Evolutionary conservation across 2,113 vertebrate genomes (phyloP).

Genomic region (Ceuthmochares aereus): DNA sequence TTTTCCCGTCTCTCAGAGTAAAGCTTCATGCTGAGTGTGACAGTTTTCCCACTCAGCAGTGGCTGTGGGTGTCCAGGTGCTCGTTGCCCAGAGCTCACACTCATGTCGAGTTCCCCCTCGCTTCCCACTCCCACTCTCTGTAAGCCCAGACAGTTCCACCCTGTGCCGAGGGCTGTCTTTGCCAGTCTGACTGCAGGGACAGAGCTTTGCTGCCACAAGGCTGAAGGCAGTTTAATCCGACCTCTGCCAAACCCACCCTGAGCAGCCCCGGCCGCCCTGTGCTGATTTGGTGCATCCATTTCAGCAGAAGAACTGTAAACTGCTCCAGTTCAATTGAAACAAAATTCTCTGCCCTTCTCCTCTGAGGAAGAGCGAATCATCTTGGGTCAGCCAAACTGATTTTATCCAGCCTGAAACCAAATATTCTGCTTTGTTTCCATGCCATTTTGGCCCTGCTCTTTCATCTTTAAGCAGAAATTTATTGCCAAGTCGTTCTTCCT

Average conservation of each 20-base stretch:
- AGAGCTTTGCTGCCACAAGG: background rate
- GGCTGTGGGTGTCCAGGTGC: conserved; percentile 31
- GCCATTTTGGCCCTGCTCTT: background rate
- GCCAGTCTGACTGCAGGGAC: accelerated
- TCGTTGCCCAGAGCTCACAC: background rate
- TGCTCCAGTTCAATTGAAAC: background rate
- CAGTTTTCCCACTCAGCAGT: background rate
- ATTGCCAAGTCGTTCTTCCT: background rate
- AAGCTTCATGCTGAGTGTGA: background rate
- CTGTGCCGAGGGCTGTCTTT: background rate
- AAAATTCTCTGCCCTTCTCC: background rate
- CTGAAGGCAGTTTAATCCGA: background rate
- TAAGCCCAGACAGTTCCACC: background rate
- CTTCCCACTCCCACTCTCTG: background rate
- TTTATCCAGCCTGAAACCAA: background rate
- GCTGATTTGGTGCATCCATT: background rate
- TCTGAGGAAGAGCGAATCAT: background rate
- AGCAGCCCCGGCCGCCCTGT: background rate
- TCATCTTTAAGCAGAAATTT: background rate
- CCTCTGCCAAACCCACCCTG: background rate
- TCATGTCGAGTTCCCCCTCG: background rate
- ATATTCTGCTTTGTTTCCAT: accelerated
- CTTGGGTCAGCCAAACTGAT: background rate
- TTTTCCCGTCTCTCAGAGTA: background rate
- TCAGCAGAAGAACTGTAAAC: background rate